phyloP scores from a whole-genome alignment of 2,797 vertebrate genomes.

The Hoplostethus mediterraneus region DNA sequence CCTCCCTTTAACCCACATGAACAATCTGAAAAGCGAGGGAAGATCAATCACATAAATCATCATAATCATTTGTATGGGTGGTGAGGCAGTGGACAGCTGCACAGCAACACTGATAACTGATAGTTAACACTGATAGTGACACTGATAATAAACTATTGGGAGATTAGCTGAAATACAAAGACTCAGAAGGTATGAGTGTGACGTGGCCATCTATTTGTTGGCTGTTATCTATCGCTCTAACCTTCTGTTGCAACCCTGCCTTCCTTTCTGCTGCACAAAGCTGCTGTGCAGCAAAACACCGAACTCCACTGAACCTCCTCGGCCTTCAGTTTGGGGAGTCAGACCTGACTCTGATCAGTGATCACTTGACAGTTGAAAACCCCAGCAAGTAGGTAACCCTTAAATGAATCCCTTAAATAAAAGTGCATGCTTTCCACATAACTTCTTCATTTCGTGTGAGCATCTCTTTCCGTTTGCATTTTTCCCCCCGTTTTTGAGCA shows the following conservation, averaged over 20 bases:
- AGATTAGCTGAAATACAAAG: not conserved
- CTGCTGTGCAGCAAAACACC: too few species aligned
- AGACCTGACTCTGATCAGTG: not conserved
- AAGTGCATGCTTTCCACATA: not conserved
- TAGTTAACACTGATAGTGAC: too few species aligned
- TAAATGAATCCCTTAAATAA: too few species aligned
- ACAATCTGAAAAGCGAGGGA: not conserved
- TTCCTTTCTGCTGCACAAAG: not conserved
- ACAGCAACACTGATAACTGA: constrained; percentile 57
- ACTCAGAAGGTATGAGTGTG: not conserved
- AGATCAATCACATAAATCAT: not conserved
- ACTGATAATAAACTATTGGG: constrained; percentile 8
- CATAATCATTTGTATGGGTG: not conserved
- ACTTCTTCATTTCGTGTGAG: not conserved
- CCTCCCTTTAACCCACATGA: constrained; percentile 7
- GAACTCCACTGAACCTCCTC: too few species aligned
- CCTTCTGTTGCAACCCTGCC: not conserved
- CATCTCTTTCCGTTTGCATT: too few species aligned
- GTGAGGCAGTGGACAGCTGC: constrained; percentile 47
- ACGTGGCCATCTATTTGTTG: not conserved
- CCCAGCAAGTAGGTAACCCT: too few species aligned
- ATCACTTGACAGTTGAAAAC: not conserved
- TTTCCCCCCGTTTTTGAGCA: too few species aligned
- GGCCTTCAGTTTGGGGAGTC: not conserved
- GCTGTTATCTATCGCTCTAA: not conserved